A percentile compares a stretch with the other conserved stretches of the same genome.
Evolutionary conservation across 2,888 invertebrate genomes (phyloP).

Genomic region (Thecocarcelia acutangulata): DNA sequence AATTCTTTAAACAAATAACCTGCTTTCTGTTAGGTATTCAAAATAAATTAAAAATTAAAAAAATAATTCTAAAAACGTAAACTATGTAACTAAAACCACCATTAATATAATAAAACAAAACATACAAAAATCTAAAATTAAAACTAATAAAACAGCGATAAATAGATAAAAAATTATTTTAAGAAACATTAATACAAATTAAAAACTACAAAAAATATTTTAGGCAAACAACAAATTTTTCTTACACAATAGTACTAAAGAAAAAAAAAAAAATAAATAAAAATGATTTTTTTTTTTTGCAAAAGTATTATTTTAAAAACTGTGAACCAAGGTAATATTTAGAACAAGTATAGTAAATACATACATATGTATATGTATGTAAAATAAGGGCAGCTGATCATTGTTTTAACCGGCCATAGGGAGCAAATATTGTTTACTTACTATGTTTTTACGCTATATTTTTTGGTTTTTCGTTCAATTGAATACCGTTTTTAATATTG

Average conservation of each 20-base stretch:
- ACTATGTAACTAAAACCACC: conserved; percentile 70
- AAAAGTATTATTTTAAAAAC: conserved; percentile 59
- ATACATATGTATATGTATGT: too few relatives aligned
- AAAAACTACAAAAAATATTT: conserved; percentile 45
- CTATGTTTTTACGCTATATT: too few relatives aligned
- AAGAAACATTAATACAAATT: conserved; percentile 33
- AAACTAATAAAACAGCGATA: conserved; percentile 27
- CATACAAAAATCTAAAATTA: conserved; percentile 27
- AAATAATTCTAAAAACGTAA: conserved; percentile 64
- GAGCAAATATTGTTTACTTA: too few relatives aligned
- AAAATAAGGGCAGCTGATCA: too few relatives aligned
- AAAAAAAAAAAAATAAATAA: conserved; percentile 21
- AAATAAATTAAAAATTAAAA: conserved; percentile 35
- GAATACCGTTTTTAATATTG: too few relatives aligned
- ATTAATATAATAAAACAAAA: conserved; percentile 42
- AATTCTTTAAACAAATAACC: conserved; percentile 35
- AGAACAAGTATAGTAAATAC: too few relatives aligned
- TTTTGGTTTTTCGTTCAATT: too few relatives aligned
- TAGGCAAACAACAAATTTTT: conserved; percentile 62
- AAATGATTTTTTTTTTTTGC: too few relatives aligned
- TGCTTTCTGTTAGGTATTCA: conserved; percentile 54
- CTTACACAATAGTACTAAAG: conserved; percentile 45
- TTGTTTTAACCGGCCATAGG: too few relatives aligned
- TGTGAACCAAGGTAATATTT: conserved; percentile 9
- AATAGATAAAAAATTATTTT: conserved; percentile 49